phyloP scores from a whole-genome alignment of 2,888 invertebrate species.

The Neuroscelio doddi region DNA sequence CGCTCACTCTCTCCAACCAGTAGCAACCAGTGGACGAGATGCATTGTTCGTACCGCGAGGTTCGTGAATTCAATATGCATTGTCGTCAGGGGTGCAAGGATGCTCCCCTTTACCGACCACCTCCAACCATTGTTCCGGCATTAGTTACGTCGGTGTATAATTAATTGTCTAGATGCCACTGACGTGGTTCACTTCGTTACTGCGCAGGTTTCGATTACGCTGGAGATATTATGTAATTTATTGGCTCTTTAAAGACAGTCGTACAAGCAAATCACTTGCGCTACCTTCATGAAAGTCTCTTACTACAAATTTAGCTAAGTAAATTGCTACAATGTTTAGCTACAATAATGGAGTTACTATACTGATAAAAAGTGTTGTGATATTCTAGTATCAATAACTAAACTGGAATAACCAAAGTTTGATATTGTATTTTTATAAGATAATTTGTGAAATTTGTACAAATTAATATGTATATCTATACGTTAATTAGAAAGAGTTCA shows the following conservation, averaged over 20 bases:
- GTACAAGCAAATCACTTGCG: no score
- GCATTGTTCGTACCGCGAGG: conserved; percentile 37
- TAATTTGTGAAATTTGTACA: no score
- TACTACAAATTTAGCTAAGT: no score
- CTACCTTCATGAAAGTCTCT: no score
- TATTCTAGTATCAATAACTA: no score
- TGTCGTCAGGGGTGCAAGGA: conserved; percentile 31
- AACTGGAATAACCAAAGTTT: no score
- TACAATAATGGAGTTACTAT: no score
- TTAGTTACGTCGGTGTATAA: conserved; percentile 41
- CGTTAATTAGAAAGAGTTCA: no score
- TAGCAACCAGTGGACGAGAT: conserved; percentile 25
- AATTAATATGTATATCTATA: no score
- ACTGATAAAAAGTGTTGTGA: no score
- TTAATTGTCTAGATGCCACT: conserved; percentile 41
- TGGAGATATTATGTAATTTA: conserved; percentile 22
- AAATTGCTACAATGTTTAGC: no score
- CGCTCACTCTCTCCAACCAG: conserved; percentile 14
- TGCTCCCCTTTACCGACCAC: conserved; percentile 21
- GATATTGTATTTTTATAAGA: no score
- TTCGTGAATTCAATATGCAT: conserved; percentile 37
- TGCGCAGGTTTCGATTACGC: conserved; percentile 29
- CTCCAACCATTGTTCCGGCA: conserved; percentile 34
- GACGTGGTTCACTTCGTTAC: conserved; percentile 35
- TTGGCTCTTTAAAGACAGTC: conserved; percentile 21